Conservation (phyloP, 2,888 invertebrate genomes). For the Chaetogeoica ovagalla region DNA sequence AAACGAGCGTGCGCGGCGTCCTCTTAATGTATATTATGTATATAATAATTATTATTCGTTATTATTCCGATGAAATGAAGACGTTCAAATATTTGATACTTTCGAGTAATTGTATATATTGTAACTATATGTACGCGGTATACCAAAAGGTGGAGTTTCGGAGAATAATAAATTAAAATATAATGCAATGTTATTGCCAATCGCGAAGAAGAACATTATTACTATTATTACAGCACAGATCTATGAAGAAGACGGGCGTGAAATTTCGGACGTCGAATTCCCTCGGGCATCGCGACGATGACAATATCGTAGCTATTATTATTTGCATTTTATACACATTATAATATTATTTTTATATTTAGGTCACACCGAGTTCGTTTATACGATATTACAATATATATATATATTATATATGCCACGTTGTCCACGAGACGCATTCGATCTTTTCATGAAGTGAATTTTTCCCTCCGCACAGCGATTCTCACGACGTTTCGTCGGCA, state of each 20-base stretch:
- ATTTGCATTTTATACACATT: no score
- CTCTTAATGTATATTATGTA: neutral
- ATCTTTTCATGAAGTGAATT: no score
- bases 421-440: no score
- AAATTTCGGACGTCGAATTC: neutral
- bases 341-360: neutral
- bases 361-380: conserved; percentile 30
- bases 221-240: conserved; percentile 43
- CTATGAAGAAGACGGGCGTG: conserved; percentile 35
- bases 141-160: conserved; percentile 49
- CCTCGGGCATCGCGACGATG: no score
- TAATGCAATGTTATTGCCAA: conserved; percentile 37
- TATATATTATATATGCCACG: no score
- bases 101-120: neutral
- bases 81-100: conserved; percentile 53
- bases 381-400: neutral
- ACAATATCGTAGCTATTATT: no score
- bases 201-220: conserved; percentile 11
- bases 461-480: no score
- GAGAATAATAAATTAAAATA: conserved; percentile 16
- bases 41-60: neutral
- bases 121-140: neutral
- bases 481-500: no score
- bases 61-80: conserved; percentile 34
- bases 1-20: no score